A percentile compares a stretch with the other conserved stretches of the same genome.
Evolutionary conservation across 2,113 vertebrate species (phyloP).

Genomic region (Notarius lentiginosus): DNA sequence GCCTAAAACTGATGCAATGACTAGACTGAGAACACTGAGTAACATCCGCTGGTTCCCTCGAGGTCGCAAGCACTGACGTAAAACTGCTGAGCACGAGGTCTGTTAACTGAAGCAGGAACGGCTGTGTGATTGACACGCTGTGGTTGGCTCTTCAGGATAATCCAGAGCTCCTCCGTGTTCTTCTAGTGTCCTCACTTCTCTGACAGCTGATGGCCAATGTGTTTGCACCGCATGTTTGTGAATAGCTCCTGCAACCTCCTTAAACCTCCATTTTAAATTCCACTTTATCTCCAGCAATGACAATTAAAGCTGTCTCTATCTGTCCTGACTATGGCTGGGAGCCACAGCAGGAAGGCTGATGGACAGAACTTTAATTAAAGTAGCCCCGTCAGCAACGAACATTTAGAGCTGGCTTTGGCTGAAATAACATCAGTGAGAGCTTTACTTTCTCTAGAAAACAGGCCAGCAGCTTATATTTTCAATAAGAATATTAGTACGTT

Average conservation of each 20-base stretch:
- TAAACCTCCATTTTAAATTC: slow-evolving; percentile 55
- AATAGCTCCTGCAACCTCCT: slow-evolving; percentile 9
- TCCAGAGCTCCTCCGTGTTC: not conserved
- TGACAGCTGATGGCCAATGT: slow-evolving; percentile 17
- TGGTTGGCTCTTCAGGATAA: not conserved
- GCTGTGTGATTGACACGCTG: slow-evolving; percentile 20
- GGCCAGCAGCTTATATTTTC: slow-evolving; percentile 23
- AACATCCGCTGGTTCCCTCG: slow-evolving; percentile 15
- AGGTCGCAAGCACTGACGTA: not conserved
- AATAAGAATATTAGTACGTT: slow-evolving; percentile 4
- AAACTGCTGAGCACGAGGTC: slow-evolving; percentile 23
- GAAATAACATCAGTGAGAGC: not conserved
- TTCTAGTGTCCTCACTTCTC: not conserved
- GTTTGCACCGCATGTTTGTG: slow-evolving; percentile 8
- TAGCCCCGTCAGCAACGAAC: slow-evolving; percentile 47
- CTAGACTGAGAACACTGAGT: not conserved
- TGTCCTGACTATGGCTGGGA: slow-evolving; percentile 47
- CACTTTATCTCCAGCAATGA: slow-evolving; percentile 55
- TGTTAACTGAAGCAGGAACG: not conserved
- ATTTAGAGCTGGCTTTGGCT: slow-evolving; percentile 36
- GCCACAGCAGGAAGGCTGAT: slow-evolving; percentile 50
- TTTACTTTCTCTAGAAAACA: slow-evolving; percentile 21
- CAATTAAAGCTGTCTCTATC: slow-evolving; percentile 60
- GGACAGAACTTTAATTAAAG: slow-evolving; percentile 65
- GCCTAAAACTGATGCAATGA: slow-evolving; percentile 5